phyloP scores from a whole-genome alignment of 2,888 invertebrate species.

The Frankliniella fusca region DNA sequence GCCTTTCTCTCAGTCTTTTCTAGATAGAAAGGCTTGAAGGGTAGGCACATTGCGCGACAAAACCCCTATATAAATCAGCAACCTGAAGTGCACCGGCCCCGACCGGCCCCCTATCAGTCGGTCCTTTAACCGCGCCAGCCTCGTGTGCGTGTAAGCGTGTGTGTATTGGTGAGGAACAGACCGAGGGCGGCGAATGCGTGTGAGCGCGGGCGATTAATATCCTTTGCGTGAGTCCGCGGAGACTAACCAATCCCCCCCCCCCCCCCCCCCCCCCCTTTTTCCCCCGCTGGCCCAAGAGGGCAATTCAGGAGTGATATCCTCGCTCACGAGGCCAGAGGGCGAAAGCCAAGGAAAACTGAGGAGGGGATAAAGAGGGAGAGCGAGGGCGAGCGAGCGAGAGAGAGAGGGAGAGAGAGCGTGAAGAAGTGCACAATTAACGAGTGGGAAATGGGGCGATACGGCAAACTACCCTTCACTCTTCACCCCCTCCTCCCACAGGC shows the following conservation, averaged over 20 bases:
- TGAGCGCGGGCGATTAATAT: not conserved
- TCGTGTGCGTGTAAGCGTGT: not conserved
- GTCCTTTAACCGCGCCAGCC: not conserved
- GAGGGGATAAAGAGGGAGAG: not conserved
- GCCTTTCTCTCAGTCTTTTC: too few species aligned
- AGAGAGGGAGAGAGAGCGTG: not conserved
- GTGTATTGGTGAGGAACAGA: not conserved
- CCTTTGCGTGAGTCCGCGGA: not conserved
- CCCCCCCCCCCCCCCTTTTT: too few species aligned
- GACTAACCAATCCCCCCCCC: not conserved
- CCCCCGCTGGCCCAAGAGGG: not conserved
- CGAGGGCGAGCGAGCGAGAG: not conserved
- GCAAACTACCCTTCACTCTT: not conserved
- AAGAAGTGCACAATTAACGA: constrained; percentile 20
- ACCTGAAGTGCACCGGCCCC: too few species aligned
- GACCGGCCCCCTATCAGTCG: too few species aligned
- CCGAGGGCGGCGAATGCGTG: not conserved
- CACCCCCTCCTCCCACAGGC: not conserved
- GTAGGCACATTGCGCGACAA: too few species aligned
- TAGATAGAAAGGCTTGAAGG: too few species aligned
- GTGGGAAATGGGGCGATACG: constrained; percentile 9
- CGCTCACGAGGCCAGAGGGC: too few species aligned
- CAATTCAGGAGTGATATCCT: not conserved
- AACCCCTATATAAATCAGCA: too few species aligned
- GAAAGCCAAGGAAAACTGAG: not conserved